Conservation (phyloP, 2,797 vertebrate species). For the Synanceia verrucosa region DNA sequence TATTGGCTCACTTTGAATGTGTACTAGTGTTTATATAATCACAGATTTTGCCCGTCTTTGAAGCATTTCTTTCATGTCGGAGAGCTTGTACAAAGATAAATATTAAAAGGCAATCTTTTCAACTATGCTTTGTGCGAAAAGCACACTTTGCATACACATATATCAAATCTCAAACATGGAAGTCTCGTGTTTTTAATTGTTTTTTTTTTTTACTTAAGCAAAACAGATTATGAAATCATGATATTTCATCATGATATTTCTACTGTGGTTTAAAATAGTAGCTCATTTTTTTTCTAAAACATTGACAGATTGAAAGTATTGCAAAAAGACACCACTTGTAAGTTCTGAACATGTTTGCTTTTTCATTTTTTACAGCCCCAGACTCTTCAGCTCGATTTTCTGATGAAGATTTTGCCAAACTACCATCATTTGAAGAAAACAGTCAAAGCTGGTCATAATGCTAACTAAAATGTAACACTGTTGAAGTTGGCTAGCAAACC, state of each 20-base stretch:
- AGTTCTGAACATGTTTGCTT: neutral
- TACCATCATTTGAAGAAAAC: constrained; percentile 99
- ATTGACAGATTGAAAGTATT: neutral
- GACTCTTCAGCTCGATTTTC: constrained; percentile 96
- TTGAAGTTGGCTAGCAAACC: neutral
- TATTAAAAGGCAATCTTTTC: neutral
- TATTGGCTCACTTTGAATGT: neutral
- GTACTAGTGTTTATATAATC: neutral
- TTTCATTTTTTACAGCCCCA: constrained; percentile 86
- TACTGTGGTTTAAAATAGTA: neutral
- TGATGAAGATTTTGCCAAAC: constrained; percentile 99
- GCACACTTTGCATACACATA: neutral
- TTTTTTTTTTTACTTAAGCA: neutral
- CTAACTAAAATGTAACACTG: constrained; percentile 46
- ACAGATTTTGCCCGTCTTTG: neutral
- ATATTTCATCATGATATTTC: neutral
- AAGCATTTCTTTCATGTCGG: neutral
- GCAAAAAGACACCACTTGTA: neutral
- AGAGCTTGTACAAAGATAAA: neutral
- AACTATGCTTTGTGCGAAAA: neutral
- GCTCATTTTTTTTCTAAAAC: neutral
- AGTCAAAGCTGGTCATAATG: constrained; percentile 77
- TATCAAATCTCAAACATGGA: neutral
- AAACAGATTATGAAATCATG: neutral
- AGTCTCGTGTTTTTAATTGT: neutral